phyloP scores from a whole-genome alignment of 1,140 invertebrate species.

The Tetranychus urticae region DNA sequence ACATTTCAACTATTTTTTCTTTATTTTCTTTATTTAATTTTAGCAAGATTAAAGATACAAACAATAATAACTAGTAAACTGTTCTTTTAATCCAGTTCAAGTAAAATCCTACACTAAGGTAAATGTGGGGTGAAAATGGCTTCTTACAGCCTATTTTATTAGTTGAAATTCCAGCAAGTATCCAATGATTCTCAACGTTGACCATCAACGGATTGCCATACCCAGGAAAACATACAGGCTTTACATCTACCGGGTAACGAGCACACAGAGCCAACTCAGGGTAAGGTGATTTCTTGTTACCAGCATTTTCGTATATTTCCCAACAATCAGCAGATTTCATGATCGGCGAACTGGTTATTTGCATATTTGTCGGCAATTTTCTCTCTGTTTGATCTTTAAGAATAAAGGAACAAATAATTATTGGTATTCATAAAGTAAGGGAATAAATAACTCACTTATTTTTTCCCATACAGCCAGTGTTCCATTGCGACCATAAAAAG shows the following conservation, averaged over 20 bases:
- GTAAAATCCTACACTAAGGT: constrained; percentile 14
- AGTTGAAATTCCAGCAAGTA: constrained; percentile 14
- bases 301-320: background rate
- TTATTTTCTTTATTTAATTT: constrained; percentile 10
- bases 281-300: constrained; percentile 2
- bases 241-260: constrained; percentile 15
- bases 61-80: too few relatives aligned
- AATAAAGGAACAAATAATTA: too few relatives aligned
- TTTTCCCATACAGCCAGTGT: too few relatives aligned
- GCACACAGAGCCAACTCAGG: constrained; percentile 16
- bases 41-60: too few relatives aligned
- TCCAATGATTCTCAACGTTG: constrained; percentile 5
- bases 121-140: constrained; percentile 15
- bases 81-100: background rate
- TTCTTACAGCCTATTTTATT: constrained; percentile 15
- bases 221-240: constrained; percentile 17
- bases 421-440: too few relatives aligned
- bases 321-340: background rate
- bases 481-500: too few relatives aligned
- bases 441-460: too few relatives aligned
- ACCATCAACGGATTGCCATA: constrained; percentile 4
- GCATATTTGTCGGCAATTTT: background rate
- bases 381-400: too few relatives aligned
- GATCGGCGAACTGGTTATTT: constrained; percentile 1
- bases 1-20: too few relatives aligned